These are phyloP conservation scores for Podarcis lilfordi DNA, from an alignment of 2,797 vertebrate species.

Conservation along the genomic window DNA sequence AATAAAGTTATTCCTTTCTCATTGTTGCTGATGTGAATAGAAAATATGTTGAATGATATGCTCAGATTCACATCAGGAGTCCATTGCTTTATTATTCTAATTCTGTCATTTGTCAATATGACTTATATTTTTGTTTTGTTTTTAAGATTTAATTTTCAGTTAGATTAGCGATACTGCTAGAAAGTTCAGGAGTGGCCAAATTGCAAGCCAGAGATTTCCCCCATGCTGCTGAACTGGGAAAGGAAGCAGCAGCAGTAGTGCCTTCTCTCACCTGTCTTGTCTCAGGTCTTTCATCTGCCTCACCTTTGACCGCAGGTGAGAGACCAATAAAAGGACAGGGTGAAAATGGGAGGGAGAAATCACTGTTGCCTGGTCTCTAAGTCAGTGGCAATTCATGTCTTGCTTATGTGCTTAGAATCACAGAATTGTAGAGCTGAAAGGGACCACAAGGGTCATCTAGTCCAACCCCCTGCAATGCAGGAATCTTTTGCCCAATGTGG, in stretches of 20 bases:
- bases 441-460: too few relatives aligned
- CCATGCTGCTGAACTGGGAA: neutral
- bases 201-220: neutral
- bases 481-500: too few relatives aligned
- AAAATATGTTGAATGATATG: neutral
- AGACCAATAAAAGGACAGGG: neutral
- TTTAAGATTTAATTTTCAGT: neutral
- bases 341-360: neutral
- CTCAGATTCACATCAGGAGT: neutral
- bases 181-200: neutral
- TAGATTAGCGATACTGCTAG: neutral
- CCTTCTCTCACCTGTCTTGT: neutral
- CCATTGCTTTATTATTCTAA: neutral
- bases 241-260: neutral
- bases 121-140: neutral
- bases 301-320: neutral
- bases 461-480: too few relatives aligned
- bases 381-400: neutral
- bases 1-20: neutral
- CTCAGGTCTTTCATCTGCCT: neutral
- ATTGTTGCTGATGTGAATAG: neutral
- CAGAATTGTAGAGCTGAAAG: too few relatives aligned
- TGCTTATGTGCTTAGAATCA: too few relatives aligned
- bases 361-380: neutral
- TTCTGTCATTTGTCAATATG: neutral